Percentiles rank a stretch among this genome's conserved stretches.
Conservation (phyloP, 2,888 invertebrate genomes). For the Resseliella maxima region DNA sequence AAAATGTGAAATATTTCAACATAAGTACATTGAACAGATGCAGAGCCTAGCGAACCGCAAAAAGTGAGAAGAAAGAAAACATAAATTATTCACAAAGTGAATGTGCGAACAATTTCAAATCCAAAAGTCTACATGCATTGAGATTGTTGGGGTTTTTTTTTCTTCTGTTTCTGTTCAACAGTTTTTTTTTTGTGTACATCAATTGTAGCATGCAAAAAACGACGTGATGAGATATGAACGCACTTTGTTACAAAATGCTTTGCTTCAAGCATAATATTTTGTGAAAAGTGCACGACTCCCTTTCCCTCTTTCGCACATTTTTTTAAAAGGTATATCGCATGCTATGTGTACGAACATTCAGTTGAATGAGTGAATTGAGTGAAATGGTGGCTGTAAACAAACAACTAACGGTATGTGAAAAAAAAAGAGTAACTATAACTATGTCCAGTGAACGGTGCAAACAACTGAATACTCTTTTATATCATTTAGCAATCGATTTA, state of each 20-base stretch:
- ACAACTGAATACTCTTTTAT: constrained; percentile 41
- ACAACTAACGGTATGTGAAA: constrained; percentile 30
- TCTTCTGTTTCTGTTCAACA: neutral
- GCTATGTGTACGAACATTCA: neutral
- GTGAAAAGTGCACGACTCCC: constrained; percentile 36
- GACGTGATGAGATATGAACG: constrained; percentile 41
- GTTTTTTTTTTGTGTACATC: neutral
- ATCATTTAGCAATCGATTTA: constrained; percentile 53
- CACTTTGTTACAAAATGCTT: constrained; percentile 46
- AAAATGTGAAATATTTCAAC: neutral
- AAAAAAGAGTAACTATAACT: neutral
- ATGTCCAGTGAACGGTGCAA: neutral
- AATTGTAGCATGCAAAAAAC: constrained; percentile 43
- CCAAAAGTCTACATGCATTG: neutral
- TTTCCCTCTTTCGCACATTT: neutral
- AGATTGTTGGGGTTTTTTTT: too few relatives aligned
- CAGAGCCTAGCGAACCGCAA: constrained; percentile 9
- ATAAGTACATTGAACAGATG: neutral
- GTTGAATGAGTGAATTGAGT: neutral
- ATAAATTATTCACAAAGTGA: constrained; percentile 31
- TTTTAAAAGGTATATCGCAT: neutral
- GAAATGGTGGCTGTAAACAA: constrained; percentile 16
- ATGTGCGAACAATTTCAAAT: constrained; percentile 45
- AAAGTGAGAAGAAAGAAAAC: constrained; percentile 43
- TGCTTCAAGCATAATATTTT: constrained; percentile 34